A percentile compares a stretch with the other conserved stretches of the same genome.
These are phyloP conservation scores for Aphrocallistes beatrix DNA, from an alignment of 37 sponge, comb jelly and placozoan species.

Conservation along the genomic window DNA sequence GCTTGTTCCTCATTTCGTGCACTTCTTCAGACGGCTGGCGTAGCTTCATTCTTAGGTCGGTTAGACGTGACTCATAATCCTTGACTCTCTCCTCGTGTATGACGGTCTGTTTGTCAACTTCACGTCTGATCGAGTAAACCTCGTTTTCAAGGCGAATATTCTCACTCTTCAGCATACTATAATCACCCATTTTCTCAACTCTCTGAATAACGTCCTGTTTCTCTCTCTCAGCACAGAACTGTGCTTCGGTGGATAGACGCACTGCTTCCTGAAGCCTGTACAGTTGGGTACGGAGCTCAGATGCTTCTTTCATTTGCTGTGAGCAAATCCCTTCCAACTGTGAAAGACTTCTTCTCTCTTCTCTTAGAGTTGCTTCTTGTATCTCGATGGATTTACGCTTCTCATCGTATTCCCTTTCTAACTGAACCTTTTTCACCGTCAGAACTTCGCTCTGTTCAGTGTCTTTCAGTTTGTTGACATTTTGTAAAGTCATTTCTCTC, in stretches of 20 bases:
- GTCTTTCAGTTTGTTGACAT: not conserved
- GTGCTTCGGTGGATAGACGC: not conserved
- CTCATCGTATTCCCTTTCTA: not conserved
- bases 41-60: not conserved
- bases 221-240: not conserved
- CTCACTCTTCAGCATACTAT: conserved; percentile 15
- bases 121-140: not conserved
- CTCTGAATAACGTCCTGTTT: not conserved
- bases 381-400: not conserved
- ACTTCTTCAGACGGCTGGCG: not conserved
- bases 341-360: not conserved
- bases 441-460: not conserved
- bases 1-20: not conserved
- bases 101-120: not conserved
- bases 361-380: not conserved
- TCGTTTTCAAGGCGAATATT: not conserved
- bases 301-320: not conserved
- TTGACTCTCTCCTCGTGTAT: not conserved
- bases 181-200: not conserved
- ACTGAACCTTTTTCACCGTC: not conserved
- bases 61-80: not conserved
- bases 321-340: not conserved
- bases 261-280: not conserved
- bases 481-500: not conserved
- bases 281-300: not conserved